Percentiles rank a stretch among this genome's conserved stretches.
Conservation (phyloP, 2,113 vertebrate species). For the Dolichallabes microphthalmus region DNA sequence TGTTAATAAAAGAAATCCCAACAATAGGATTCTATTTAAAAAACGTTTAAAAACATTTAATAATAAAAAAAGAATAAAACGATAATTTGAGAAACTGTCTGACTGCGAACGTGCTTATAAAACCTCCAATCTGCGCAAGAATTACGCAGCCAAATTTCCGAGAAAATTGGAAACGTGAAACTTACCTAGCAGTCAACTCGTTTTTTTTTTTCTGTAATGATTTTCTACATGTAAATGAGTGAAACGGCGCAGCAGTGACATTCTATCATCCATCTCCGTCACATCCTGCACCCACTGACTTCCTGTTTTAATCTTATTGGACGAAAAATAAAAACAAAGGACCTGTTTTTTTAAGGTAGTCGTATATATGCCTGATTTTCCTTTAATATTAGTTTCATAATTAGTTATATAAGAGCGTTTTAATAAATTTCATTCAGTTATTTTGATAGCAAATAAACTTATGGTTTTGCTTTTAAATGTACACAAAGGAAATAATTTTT, state of each 20-base stretch:
- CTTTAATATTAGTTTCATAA: background rate
- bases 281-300: background rate
- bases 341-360: background rate
- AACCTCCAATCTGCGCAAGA: background rate
- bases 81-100: background rate
- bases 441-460: background rate
- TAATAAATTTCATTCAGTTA: background rate
- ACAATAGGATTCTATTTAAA: background rate
- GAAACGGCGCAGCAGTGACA: background rate
- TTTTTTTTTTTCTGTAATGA: background rate
- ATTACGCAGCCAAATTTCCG: background rate
- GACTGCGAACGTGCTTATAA: background rate
- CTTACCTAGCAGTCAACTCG: background rate
- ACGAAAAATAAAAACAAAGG: background rate
- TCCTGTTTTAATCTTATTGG: background rate
- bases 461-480: background rate
- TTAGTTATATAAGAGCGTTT: background rate
- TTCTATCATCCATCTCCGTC: background rate
- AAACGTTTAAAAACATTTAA: background rate
- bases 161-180: background rate
- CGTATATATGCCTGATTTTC: background rate
- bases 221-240: too few species aligned
- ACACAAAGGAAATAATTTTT: background rate
- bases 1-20: background rate
- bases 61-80: background rate